Conservation (phyloP, 2,797 vertebrate species). For the Tachyglossus aculeatus region DNA sequence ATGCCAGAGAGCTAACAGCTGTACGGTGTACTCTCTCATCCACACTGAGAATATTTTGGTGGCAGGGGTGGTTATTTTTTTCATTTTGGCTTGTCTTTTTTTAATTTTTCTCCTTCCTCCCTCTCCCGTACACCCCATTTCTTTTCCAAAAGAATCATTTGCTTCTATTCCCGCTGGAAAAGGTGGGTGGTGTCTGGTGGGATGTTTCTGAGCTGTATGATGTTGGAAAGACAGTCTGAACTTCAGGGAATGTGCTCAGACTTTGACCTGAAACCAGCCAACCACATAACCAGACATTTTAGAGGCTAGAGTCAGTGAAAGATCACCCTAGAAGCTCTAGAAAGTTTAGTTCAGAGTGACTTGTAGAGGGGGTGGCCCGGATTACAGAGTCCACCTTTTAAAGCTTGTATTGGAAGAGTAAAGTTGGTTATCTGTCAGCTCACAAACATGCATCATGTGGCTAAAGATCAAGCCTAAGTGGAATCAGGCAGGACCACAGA, state of each 20-base stretch:
- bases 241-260: slow-evolving; percentile 26
- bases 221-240: slow-evolving; percentile 28
- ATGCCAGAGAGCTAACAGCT: slow-evolving; percentile 75
- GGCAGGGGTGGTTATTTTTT: slow-evolving; percentile 51
- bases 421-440: background rate
- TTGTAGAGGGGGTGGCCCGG: background rate
- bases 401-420: background rate
- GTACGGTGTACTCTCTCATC: slow-evolving; percentile 60
- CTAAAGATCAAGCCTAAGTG: background rate
- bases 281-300: background rate
- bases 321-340: background rate
- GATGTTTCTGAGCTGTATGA: background rate
- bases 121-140: background rate
- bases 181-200: slow-evolving; percentile 42
- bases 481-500: background rate
- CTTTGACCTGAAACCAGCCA: slow-evolving; percentile 20
- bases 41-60: slow-evolving; percentile 58
- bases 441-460: background rate
- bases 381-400: background rate
- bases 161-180: slow-evolving; percentile 54
- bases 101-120: slow-evolving; percentile 3
- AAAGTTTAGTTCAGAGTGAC: background rate
- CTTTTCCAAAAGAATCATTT: slow-evolving; percentile 51
- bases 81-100: slow-evolving; percentile 25
- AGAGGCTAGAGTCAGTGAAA: slow-evolving; percentile 27